Base-by-base conservation (phyloP, 2,888 invertebrate genomes). In the Liodrosophila aerea region DNA sequence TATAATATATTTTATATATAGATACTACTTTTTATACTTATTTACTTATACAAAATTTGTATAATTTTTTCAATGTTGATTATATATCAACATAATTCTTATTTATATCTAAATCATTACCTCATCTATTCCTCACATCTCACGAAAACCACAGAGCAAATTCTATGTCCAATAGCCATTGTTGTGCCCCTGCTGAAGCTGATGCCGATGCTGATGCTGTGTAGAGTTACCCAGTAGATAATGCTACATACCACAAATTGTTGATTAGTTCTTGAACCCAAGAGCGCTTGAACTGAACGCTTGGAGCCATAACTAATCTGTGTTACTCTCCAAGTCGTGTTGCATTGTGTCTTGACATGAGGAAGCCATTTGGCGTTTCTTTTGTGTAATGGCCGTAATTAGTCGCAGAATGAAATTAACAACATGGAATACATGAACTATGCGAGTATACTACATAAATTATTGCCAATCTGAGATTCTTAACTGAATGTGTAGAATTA, bases 201-300 rank as follows among this genome's bases (percentile, higher is more conserved):
- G 44, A n/a, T 22, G 22, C 22, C 5, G 22, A 22, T 22, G 22
- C 22, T 45, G 27, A 15, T 45, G 40, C 22, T 49, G 44, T 34
- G 11, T n/a, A n/a, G 7, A 27, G 22, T 33, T 54, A 7, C 46
- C 43, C 46, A 45, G 45, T 51, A 50, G 2, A 37, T 45, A 49
- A 33, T 49, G 39, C 11, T 37, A 66, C 31, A 5, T 2, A 22
- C 3, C 22, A 22, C 22, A 22, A 72, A 64, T 80, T 65, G 64
- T 52, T 67, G 64, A 76, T 61, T 64, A 60, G 80, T 72, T 78
- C 80, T 78, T 77, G 76, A 77, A 69, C 65, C 59, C 76, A 58
- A 22, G n/a, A 44, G 37, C 37, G 66, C 56, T 64, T 71, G 63
- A 78, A 64, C 72, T 45, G 45, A 37, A 44, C 57, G 36, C 51